phyloP scores from a whole-genome alignment of 2,888 invertebrate species.

The Ditula angustiorana region DNA sequence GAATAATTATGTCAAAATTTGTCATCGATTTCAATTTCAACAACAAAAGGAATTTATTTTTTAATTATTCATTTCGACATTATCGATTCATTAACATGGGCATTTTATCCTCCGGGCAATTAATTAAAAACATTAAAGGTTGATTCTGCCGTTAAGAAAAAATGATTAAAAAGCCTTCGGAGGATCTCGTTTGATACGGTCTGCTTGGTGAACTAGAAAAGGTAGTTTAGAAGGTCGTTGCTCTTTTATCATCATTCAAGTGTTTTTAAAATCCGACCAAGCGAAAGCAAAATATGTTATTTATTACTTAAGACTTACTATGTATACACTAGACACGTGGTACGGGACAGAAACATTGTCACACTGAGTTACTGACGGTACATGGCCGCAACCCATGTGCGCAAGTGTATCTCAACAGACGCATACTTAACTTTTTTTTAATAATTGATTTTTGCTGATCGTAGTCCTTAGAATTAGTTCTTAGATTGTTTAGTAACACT shows the following conservation, averaged over 20 bases:
- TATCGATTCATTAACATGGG: slow-evolving; percentile 1
- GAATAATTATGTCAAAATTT: no score
- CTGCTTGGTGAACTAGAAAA: slow-evolving; percentile 6
- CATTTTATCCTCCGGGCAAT: background rate
- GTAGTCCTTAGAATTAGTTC: no score
- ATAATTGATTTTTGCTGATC: no score
- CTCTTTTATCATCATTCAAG: background rate
- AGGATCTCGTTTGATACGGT: background rate
- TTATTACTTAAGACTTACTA: no score
- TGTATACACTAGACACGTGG: no score
- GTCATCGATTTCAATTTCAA: background rate
- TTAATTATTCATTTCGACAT: background rate
- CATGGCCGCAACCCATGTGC: no score
- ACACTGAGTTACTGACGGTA: no score
- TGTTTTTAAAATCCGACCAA: background rate
- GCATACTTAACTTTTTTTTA: no score
- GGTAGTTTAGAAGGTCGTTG: background rate
- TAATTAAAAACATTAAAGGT: slow-evolving; percentile 8
- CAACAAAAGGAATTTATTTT: background rate
- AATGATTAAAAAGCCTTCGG: background rate
- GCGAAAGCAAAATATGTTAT: background rate
- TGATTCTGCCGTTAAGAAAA: slow-evolving; percentile 7
- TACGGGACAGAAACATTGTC: no score
- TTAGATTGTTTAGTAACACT: no score
- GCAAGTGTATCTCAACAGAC: no score